Percentiles rank a stretch among this genome's conserved stretches.
phyloP scores from a whole-genome alignment of 2,888 invertebrate species.

The Clanis bilineata region DNA sequence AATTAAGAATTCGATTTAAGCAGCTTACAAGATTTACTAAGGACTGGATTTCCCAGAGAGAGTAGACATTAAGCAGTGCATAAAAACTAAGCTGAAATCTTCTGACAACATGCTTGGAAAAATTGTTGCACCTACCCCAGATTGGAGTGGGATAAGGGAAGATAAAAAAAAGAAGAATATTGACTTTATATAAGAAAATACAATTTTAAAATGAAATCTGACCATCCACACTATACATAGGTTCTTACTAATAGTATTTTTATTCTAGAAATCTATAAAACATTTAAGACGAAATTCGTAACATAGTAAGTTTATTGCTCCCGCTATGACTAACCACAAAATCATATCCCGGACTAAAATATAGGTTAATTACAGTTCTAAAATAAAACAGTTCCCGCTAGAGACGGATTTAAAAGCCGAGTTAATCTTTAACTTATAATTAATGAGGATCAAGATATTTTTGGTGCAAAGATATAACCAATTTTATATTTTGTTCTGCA shows the following conservation, averaged over 20 bases:
- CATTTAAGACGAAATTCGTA: neutral
- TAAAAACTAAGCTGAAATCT: no score
- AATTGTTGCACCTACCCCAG: no score
- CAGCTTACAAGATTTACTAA: no score
- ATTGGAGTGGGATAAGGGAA: no score
- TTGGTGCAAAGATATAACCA: neutral
- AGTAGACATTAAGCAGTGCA: no score
- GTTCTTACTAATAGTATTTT: neutral
- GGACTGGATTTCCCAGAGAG: no score
- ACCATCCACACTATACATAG: neutral
- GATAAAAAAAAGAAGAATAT: neutral
- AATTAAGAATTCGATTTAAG: no score
- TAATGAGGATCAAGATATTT: neutral
- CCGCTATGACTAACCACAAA: neutral
- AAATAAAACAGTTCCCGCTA: neutral
- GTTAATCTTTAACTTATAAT: neutral
- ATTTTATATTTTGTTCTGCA: no score
- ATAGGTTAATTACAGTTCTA: neutral
- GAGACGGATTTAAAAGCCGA: neutral
- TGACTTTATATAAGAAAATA: slow-evolving; percentile 52
- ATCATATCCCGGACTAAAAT: neutral
- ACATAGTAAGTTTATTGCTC: neutral
- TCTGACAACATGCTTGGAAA: no score
- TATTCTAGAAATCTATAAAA: neutral
- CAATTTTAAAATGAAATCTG: slow-evolving; percentile 30